Conservation (phyloP, 2,888 invertebrate species). For the Lagria hirta region DNA sequence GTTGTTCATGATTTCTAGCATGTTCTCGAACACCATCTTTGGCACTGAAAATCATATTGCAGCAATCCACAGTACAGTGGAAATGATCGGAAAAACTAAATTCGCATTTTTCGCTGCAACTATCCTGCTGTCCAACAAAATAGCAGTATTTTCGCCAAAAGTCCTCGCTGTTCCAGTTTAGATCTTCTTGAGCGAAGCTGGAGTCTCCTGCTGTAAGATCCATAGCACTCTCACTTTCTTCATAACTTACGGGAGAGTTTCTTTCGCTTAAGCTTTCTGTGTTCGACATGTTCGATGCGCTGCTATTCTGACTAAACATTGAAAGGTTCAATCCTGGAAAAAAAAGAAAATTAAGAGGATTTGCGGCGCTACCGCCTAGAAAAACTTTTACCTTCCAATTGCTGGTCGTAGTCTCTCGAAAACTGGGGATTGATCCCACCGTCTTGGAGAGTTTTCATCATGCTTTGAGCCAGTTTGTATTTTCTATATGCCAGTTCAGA, state of each 20-base stretch:
- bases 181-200: constrained; percentile 42
- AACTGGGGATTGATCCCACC: constrained; percentile 53
- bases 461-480: constrained; percentile 65
- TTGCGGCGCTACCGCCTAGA: too few relatives aligned
- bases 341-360: too few relatives aligned
- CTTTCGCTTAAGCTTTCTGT: constrained; percentile 60
- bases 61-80: constrained; percentile 79
- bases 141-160: constrained; percentile 61
- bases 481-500: constrained; percentile 85
- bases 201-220: constrained; percentile 52
- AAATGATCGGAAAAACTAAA: constrained; percentile 79
- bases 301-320: constrained; percentile 43
- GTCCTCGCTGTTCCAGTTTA: constrained; percentile 55
- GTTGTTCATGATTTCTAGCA: constrained; percentile 84
- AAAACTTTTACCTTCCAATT: constrained; percentile 50
- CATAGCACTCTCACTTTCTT: constrained; percentile 51
- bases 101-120: constrained; percentile 55
- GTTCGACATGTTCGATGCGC: constrained; percentile 44
- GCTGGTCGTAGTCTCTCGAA: constrained; percentile 58
- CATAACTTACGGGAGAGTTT: constrained; percentile 57
- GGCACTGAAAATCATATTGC: constrained; percentile 66
- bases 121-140: constrained; percentile 52
- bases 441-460: constrained; percentile 61
- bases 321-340: constrained; percentile 49
- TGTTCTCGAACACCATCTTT: constrained; percentile 79